Evolutionary conservation across 2,113 vertebrate species (phyloP).

Genomic region (Catharus bicknelli): DNA sequence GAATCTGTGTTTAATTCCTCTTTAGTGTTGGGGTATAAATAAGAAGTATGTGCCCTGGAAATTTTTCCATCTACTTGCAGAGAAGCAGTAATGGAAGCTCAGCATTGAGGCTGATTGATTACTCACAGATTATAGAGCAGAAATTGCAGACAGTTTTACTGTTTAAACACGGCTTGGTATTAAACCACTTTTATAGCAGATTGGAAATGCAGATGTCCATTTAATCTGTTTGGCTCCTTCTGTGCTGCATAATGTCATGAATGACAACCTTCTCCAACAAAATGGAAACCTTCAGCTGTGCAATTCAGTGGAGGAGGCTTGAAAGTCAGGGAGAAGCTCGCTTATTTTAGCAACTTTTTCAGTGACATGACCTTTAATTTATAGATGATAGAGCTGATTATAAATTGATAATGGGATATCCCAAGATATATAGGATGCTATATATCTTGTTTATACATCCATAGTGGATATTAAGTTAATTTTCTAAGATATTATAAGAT

Average conservation of each 20-base stretch:
- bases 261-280: not conserved
- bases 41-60: constrained; percentile 23
- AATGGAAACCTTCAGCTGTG: not conserved
- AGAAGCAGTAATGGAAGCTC: constrained; percentile 16
- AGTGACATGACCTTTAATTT: not conserved
- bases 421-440: not conserved
- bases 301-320: not conserved
- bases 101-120: constrained; percentile 19
- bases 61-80: constrained; percentile 15
- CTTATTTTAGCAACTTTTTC: not conserved
- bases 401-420: not conserved
- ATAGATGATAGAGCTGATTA: not conserved
- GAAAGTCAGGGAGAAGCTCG: not conserved
- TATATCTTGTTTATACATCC: not conserved
- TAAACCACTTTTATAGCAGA: constrained; percentile 46
- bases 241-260: not conserved
- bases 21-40: not conserved
- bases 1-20: constrained; percentile 33
- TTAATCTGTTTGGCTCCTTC: constrained; percentile 38
- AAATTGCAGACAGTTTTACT: constrained; percentile 52
- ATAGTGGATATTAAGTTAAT: not conserved
- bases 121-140: constrained; percentile 39
- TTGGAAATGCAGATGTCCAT: constrained; percentile 54
- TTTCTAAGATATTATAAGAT: not conserved
- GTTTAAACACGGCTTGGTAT: constrained; percentile 41